Evolutionary conservation across 92 coral and sea anemone genomes (phyloP).

Genomic region (Siderastrea radians): DNA sequence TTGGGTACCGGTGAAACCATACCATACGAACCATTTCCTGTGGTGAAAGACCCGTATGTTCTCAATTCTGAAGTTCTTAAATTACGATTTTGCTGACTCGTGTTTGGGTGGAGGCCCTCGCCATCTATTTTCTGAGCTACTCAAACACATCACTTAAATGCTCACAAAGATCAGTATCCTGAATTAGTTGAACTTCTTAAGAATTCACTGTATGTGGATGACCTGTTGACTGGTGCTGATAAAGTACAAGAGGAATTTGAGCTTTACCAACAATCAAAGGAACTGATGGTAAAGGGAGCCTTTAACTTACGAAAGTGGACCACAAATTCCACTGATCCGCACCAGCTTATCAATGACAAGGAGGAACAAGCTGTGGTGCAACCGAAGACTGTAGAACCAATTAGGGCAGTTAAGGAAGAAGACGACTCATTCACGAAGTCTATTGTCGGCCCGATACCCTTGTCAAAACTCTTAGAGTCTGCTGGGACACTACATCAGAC

Average conservation of each 20-base stretch:
- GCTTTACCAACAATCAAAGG: not conserved
- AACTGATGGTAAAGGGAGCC: slow-evolving; percentile 20
- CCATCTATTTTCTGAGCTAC: slow-evolving; percentile 51
- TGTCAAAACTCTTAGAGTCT: slow-evolving; percentile 24
- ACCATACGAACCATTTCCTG: too few relatives aligned
- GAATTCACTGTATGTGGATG: slow-evolving; percentile 10
- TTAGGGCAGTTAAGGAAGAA: slow-evolving; percentile 9
- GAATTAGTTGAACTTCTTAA: not conserved
- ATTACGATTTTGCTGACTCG: slow-evolving; percentile 55
- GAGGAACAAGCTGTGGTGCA: slow-evolving; percentile 11
- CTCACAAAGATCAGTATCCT: not conserved
- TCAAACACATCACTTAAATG: not conserved
- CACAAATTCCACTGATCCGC: not conserved
- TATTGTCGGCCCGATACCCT: not conserved
- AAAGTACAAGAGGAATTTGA: slow-evolving; percentile 15
- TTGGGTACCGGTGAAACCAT: slow-evolving; percentile 48
- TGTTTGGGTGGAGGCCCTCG: slow-evolving; percentile 69
- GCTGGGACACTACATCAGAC: slow-evolving; percentile 50
- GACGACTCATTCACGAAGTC: slow-evolving; percentile 10
- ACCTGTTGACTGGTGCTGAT: not conserved
- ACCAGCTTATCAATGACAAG: not conserved
- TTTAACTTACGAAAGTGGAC: slow-evolving; percentile 12
- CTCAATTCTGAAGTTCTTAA: slow-evolving; percentile 41
- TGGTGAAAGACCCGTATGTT: slow-evolving; percentile 9
- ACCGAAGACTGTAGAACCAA: not conserved